Base-by-base conservation (phyloP, 2,888 invertebrate genomes). In the Noctua janthina region DNA sequence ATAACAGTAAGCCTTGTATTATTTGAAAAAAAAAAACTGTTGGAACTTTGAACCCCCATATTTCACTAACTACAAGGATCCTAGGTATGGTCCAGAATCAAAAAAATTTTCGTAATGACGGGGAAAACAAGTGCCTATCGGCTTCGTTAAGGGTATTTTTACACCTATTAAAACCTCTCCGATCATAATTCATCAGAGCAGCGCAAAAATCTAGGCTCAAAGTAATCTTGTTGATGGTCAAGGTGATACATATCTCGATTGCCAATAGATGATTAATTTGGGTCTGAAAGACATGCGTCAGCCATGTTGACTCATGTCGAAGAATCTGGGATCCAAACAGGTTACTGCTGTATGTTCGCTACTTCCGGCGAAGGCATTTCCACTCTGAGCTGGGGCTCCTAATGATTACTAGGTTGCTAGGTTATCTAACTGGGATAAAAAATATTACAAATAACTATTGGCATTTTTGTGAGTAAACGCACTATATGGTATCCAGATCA, bases 331-430 rank as follows among this genome's bases (percentile, higher is more conserved):
- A 51, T 59, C 46, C 69, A 78, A 83, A 87, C 82, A 76, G 68
- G 87, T 82, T 83, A 79, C 20, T 67, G 74, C 29, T 75, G 73
- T 83, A 80, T 84, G 76, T 76, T 39, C 20, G 69, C 11, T 73
- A 78, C 85, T 89, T 88, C 90, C 89, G 84, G 81, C 51, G 72
- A 74, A 80, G 74, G 81, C 67, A 46, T 79, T 82, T 83, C 71
- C 76, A 67, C 69, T 72, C 69, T 70, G 62, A 69, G 67, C 29
- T 35, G 62, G 66, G 62, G 75, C 59, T 82, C 75, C 49, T 29
- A 43, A 64, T 62, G 54, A 39, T 20, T 68, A 49, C n/a, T 56
- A 54, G 62, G 74, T 39, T 64, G 35, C 66, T 59, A 69, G 23
- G 23, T 62, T 10, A 43, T 29, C 15, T 3, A 46, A 54, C 11